Conservation (phyloP, 2,888 invertebrate species). For the Synergus umbraculus region DNA sequence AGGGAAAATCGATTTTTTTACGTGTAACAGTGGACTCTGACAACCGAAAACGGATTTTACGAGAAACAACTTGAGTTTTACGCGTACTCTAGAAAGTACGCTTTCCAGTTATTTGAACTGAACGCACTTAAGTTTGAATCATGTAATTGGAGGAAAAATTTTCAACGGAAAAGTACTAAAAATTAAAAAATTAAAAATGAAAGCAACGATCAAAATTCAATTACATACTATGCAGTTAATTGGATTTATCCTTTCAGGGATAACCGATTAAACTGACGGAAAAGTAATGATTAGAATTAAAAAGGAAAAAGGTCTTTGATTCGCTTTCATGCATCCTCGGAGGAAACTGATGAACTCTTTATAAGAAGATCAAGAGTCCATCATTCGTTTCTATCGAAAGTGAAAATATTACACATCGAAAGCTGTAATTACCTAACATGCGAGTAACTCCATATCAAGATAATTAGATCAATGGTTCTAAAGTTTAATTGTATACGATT, state of each 20-base stretch:
- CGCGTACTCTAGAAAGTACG: conserved; percentile 64
- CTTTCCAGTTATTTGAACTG: conserved; percentile 60
- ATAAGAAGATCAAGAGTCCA: not conserved
- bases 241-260: not conserved
- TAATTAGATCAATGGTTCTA: not conserved
- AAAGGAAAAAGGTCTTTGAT: not conserved
- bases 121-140: conserved; percentile 34
- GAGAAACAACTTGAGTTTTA: conserved; percentile 55
- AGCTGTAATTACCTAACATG: conserved; percentile 16
- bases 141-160: conserved; percentile 44
- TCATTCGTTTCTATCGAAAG: conserved; percentile 19
- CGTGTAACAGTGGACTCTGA: not conserved
- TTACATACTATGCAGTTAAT: too few relatives aligned
- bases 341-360: conserved; percentile 25
- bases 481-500: not conserved
- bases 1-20: not conserved
- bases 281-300: not conserved
- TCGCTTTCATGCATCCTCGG: conserved; percentile 2
- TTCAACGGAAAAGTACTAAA: too few relatives aligned
- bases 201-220: too few relatives aligned
- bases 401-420: conserved; percentile 12
- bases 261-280: not conserved
- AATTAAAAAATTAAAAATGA: too few relatives aligned
- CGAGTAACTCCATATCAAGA: not conserved
- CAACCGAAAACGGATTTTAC: conserved; percentile 47